Conservation (phyloP, 2,797 vertebrate genomes). For the Labroides dimidiatus region DNA sequence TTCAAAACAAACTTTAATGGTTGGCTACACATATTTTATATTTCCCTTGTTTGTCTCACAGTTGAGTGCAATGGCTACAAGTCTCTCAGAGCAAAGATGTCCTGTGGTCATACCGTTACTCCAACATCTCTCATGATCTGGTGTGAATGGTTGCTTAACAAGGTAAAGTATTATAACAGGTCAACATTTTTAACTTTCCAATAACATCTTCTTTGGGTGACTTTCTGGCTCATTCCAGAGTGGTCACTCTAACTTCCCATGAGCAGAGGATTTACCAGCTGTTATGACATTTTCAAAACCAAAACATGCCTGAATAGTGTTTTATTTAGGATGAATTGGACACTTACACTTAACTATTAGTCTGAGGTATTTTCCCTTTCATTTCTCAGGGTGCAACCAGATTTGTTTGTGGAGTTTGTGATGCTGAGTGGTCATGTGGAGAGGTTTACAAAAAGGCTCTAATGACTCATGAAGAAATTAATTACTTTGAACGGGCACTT, state of each 20-base stretch:
- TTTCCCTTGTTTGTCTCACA: not conserved
- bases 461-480: constrained; percentile 66
- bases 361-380: not conserved
- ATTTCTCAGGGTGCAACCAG: constrained; percentile 48
- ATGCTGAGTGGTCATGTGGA: constrained; percentile 58
- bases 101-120: constrained; percentile 78
- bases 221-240: too few species aligned
- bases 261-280: too few species aligned
- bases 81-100: constrained; percentile 70
- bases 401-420: constrained; percentile 73
- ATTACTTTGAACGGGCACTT: constrained; percentile 65
- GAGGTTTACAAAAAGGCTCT: constrained; percentile 77
- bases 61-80: constrained; percentile 27
- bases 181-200: too few species aligned
- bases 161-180: constrained; percentile 45
- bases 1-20: too few species aligned
- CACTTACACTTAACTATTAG: too few species aligned
- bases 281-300: too few species aligned
- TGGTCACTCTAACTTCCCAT: too few species aligned
- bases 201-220: too few species aligned
- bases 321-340: too few species aligned
- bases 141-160: constrained; percentile 65
- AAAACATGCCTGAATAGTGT: too few species aligned
- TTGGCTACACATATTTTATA: too few species aligned
- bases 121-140: constrained; percentile 74